Conservation (phyloP, 2,888 invertebrate species). For the Ochlodes sylvanus region DNA sequence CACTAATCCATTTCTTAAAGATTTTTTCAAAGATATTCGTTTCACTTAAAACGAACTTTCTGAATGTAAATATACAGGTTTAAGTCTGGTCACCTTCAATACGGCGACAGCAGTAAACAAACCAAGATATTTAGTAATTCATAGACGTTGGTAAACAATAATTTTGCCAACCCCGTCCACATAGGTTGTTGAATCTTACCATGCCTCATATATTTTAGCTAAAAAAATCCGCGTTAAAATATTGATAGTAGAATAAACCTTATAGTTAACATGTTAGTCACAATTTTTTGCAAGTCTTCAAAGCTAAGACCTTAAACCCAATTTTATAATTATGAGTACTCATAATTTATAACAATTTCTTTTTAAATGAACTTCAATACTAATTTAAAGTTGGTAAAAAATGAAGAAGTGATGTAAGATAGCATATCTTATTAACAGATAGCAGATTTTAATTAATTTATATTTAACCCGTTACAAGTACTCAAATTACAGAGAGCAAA, state of each 20-base stretch:
- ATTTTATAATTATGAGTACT: background rate
- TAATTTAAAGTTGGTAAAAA: too few relatives aligned
- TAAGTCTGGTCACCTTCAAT: constrained; percentile 81
- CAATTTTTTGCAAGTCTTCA: background rate
- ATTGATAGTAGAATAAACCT: constrained; percentile 4
- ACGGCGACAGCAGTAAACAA: constrained; percentile 76
- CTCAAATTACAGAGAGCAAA: background rate
- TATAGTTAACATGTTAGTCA: background rate
- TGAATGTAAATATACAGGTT: constrained; percentile 40
- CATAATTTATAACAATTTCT: background rate
- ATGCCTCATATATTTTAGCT: constrained; percentile 58
- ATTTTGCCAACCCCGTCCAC: constrained; percentile 70
- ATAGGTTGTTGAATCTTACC: constrained; percentile 71
- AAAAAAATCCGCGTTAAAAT: background rate
- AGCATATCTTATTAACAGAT: too few relatives aligned
- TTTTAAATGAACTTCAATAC: too few relatives aligned
- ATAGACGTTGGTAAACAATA: constrained; percentile 47
- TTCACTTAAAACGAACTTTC: background rate
- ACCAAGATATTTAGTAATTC: constrained; percentile 51
- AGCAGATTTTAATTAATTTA: too few relatives aligned
- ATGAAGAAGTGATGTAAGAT: too few relatives aligned
- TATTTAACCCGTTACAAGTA: background rate
- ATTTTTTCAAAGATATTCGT: constrained; percentile 2
- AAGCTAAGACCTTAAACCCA: background rate
- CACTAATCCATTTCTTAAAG: constrained; percentile 20